These are phyloP conservation scores for Nemotelus nigrinus DNA, from an alignment of 2,888 invertebrate genomes.

Conservation along the genomic window DNA sequence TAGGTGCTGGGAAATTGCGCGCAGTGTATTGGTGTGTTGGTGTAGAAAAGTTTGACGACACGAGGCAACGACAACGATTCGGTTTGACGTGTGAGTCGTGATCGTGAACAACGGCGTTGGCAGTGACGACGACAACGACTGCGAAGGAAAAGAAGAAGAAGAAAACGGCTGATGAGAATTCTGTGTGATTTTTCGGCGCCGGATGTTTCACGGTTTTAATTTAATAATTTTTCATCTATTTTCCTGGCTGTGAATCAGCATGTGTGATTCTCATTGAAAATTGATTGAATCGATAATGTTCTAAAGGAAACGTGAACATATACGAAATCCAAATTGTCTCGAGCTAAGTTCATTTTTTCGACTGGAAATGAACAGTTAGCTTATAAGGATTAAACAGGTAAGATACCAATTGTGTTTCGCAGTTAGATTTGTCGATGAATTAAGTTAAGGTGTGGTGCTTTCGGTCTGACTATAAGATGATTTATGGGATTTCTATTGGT, in stretches of 20 bases:
- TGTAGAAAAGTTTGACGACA: conserved; percentile 28
- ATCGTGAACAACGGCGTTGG: conserved; percentile 8
- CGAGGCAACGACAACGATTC: conserved; percentile 23
- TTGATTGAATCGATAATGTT: no score
- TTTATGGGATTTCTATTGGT: no score
- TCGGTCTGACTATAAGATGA: neutral
- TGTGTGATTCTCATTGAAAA: neutral
- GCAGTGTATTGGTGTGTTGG: conserved; percentile 3
- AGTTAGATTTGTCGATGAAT: no score
- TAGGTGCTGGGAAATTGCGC: conserved; percentile 28
- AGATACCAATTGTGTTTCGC: neutral
- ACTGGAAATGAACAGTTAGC: conserved; percentile 29
- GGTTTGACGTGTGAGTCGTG: conserved; percentile 11
- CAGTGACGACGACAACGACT: conserved; percentile 15
- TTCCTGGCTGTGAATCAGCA: neutral
- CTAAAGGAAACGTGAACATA: no score
- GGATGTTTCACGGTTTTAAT: neutral
- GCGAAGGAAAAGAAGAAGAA: conserved; percentile 15
- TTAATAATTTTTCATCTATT: neutral
- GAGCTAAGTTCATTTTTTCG: no score
- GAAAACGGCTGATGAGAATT: conserved; percentile 34
- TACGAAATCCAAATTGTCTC: no score
- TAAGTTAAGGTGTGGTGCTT: conserved; percentile 32
- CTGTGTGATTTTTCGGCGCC: conserved; percentile 1
- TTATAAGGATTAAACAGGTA: conserved; percentile 20